Percentiles rank a stretch among this genome's conserved stretches.
Evolutionary conservation across 2,888 invertebrate species (phyloP).

Genomic region (Ophion obscuratus): DNA sequence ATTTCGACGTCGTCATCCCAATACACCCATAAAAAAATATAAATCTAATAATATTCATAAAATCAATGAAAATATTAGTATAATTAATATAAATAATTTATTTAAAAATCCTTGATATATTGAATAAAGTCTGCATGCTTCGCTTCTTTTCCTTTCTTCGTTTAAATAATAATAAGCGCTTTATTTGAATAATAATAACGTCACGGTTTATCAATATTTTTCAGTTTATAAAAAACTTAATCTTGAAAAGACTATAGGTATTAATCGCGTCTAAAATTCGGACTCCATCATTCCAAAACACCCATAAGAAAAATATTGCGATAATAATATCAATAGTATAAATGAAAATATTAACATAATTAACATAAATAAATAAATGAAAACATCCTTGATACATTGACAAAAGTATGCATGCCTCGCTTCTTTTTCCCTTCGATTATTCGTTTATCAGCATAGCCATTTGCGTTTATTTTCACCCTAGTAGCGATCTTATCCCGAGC

Average conservation of each 20-base stretch:
- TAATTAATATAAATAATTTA: no score
- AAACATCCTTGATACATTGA: constrained; percentile 1
- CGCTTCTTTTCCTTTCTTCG: background rate
- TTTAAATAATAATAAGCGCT: no score
- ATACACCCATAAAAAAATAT: background rate
- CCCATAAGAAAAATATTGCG: background rate
- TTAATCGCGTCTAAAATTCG: no score
- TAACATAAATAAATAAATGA: background rate
- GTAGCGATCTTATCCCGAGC: constrained; percentile 26
- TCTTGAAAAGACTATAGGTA: no score
- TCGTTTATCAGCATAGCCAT: constrained; percentile 9
- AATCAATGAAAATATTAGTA: no score
- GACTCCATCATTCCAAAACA: no score
- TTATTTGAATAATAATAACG: no score
- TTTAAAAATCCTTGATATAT: no score
- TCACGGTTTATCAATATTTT: no score
- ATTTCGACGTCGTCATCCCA: no score
- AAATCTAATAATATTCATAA: background rate
- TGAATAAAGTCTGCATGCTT: no score
- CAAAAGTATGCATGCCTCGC: background rate
- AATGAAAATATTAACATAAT: background rate
- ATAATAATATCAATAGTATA: background rate
- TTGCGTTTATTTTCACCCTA: constrained; percentile 35
- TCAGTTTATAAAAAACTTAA: no score
- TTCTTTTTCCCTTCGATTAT: constrained; percentile 17